Conservation (phyloP, 2,797 vertebrate genomes). For the Austrolebias charrua region DNA sequence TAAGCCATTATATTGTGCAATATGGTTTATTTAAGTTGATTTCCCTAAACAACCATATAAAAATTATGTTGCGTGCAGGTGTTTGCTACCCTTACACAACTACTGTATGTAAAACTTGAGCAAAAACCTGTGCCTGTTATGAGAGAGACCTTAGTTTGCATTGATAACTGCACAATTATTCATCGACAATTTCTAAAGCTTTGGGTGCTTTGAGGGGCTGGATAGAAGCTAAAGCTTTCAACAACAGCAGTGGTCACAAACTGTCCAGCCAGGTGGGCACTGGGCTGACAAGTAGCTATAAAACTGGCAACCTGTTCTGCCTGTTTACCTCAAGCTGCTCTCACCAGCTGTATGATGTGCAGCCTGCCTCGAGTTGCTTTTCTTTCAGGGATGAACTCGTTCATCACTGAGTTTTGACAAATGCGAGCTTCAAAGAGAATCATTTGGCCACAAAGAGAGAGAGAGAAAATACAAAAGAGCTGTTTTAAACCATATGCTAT, state of each 20-base stretch:
- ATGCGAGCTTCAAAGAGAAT: constrained; percentile 28
- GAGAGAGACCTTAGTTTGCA: no score
- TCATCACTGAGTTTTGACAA: constrained; percentile 48
- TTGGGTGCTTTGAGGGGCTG: constrained; percentile 11
- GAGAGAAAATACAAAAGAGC: not conserved
- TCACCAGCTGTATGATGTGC: constrained; percentile 55
- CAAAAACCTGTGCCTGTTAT: no score
- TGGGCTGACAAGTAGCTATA: constrained; percentile 43
- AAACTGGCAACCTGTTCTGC: constrained; percentile 51
- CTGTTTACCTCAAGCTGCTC: constrained; percentile 46
- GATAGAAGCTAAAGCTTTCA: constrained; percentile 16
- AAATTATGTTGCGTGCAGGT: no score
- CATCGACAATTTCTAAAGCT: constrained; percentile 11
- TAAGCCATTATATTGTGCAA: no score
- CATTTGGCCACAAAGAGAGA: constrained; percentile 1
- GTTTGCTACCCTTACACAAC: no score
- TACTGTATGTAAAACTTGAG: no score
- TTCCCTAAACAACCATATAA: no score
- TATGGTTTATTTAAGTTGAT: no score
- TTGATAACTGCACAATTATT: no score
- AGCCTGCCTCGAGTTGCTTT: constrained; percentile 27
- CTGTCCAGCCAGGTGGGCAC: constrained; percentile 38
- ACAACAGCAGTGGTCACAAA: constrained; percentile 16
- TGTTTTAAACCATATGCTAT: constrained; percentile 19
- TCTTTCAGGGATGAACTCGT: constrained; percentile 30